phyloP scores from a whole-genome alignment of 2,113 vertebrate species.

The Calcarius ornatus region DNA sequence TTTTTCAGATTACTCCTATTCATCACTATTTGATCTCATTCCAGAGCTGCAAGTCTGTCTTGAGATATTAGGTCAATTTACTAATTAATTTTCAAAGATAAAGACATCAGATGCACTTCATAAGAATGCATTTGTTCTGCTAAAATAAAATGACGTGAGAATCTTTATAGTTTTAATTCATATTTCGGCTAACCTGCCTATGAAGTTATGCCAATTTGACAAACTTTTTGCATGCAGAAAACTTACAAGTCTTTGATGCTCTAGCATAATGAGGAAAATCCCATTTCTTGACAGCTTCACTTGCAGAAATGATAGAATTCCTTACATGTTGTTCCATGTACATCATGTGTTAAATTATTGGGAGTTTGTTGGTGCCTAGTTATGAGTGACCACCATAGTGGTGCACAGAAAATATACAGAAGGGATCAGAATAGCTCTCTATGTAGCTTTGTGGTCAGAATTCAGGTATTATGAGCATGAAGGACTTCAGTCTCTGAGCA shows the following conservation, averaged over 20 bases:
- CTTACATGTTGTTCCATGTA: not conserved
- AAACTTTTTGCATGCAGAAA: not conserved
- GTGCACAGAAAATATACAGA: not conserved
- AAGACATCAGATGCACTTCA: not conserved
- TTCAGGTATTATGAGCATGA: not conserved
- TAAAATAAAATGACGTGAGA: not conserved
- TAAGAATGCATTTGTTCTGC: not conserved
- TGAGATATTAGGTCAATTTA: not conserved
- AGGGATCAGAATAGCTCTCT: not conserved
- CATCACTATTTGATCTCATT: not conserved
- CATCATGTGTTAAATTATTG: not conserved
- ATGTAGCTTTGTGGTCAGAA: not conserved
- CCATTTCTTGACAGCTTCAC: not conserved
- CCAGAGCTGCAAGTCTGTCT: not conserved
- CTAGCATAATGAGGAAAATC: not conserved
- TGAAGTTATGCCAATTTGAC: not conserved
- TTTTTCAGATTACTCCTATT: not conserved
- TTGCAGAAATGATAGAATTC: not conserved
- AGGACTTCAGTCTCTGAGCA: not conserved
- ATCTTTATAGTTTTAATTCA: not conserved
- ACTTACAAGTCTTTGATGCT: not conserved
- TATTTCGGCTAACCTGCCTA: not conserved
- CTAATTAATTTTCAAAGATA: not conserved
- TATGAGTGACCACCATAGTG: not conserved
- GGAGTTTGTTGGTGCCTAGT: not conserved